Percentiles rank a stretch among this genome's conserved stretches.
These are phyloP conservation scores for Jacana jacana DNA, from an alignment of 2,113 vertebrate species.

Conservation along the genomic window DNA sequence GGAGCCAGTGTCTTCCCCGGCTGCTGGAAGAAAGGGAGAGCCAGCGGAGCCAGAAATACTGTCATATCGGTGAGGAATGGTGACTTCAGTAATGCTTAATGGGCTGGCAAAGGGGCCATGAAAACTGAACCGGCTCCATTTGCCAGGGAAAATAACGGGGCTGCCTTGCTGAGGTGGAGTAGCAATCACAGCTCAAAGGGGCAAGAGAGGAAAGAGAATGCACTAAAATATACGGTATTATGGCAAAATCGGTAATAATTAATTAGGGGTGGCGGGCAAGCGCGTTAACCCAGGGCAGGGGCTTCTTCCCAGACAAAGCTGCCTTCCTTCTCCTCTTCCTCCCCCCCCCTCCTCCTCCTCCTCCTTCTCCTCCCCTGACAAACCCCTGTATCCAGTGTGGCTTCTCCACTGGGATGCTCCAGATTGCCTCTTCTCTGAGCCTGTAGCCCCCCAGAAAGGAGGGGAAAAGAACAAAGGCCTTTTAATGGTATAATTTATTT, in stretches of 20 bases:
- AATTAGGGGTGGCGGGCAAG: background rate
- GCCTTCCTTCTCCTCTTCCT: background rate
- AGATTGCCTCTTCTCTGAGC: background rate
- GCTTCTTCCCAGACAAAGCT: background rate
- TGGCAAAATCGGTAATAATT: conserved; percentile 25
- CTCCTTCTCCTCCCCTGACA: background rate
- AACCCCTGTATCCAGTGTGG: fast-evolving
- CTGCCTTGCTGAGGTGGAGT: background rate
- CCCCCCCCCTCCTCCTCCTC: background rate
- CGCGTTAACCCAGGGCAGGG: background rate
- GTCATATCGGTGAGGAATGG: fast-evolving
- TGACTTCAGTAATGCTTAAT: background rate
- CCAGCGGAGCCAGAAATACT: background rate
- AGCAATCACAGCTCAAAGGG: conserved; percentile 20
- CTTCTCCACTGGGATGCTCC: fast-evolving
- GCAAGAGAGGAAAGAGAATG: conserved; percentile 33
- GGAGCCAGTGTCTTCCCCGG: background rate
- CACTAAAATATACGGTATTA: conserved; percentile 32
- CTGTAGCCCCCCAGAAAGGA: background rate
- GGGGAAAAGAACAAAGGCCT: background rate
- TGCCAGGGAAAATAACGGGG: background rate
- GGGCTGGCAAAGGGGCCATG: conserved; percentile 44
- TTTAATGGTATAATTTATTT: background rate
- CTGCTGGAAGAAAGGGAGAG: background rate
- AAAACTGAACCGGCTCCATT: conserved; percentile 5